Conservation (phyloP, 2,888 invertebrate genomes). For the Aphodius sticticus region DNA sequence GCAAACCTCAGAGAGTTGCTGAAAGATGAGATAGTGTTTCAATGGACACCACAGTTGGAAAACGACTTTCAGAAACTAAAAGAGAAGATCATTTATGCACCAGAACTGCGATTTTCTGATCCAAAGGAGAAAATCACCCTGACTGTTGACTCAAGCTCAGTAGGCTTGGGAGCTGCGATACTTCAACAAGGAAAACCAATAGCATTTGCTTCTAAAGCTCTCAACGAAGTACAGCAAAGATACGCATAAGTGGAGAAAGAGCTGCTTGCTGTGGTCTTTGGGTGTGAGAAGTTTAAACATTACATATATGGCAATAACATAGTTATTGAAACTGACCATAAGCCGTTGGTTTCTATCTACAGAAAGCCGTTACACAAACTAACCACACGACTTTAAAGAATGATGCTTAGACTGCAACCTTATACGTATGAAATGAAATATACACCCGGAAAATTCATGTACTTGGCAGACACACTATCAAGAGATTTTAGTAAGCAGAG, state of each 20-base stretch:
- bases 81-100: constrained; percentile 16
- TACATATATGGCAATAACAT: constrained; percentile 21
- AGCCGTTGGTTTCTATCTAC: constrained; percentile 19
- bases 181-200: constrained; percentile 46
- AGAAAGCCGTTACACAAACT: constrained; percentile 22
- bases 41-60: constrained; percentile 10
- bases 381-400: constrained; percentile 16
- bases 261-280: constrained; percentile 9
- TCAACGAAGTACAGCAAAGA: constrained; percentile 36
- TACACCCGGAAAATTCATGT: constrained; percentile 13
- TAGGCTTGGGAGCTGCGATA: constrained; percentile 41
- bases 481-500: background rate
- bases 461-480: constrained; percentile 4
- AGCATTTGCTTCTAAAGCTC: constrained; percentile 46
- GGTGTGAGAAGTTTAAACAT: constrained; percentile 16
- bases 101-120: constrained; percentile 17
- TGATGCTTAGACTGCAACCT: constrained; percentile 26
- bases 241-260: constrained; percentile 33
- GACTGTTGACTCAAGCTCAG: constrained; percentile 41
- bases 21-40: constrained; percentile 25
- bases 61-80: constrained; percentile 15
- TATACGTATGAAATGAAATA: constrained; percentile 19
- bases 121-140: constrained; percentile 30
- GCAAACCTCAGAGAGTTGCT: constrained; percentile 16
- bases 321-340: constrained; percentile 14